A percentile compares a stretch with the other conserved stretches of the same genome.
These are phyloP conservation scores for Xestobium rufovillosum DNA, from an alignment of 2,888 invertebrate genomes.

Conservation along the genomic window DNA sequence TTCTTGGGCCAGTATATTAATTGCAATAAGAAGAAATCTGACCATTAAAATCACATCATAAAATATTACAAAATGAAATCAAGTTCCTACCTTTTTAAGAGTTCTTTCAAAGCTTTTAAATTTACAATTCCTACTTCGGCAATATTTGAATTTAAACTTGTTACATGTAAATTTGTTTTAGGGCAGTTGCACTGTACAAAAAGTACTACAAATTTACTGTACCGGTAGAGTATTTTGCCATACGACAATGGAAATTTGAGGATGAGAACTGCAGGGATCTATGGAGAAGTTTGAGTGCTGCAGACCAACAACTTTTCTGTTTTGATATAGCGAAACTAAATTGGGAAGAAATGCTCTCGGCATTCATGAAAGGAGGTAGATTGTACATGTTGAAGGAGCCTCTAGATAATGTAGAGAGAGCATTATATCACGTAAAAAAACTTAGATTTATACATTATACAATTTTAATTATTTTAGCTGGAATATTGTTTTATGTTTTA, in stretches of 20 bases:
- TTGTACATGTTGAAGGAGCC: constrained; percentile 48
- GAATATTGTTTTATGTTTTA: too few species aligned
- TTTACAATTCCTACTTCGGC: too few species aligned
- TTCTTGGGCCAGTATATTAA: too few species aligned
- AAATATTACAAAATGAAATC: too few species aligned
- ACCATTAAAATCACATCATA: too few species aligned
- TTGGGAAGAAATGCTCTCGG: constrained; percentile 57
- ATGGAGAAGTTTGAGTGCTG: constrained; percentile 47
- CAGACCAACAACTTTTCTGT: constrained; percentile 58
- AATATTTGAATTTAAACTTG: too few species aligned
- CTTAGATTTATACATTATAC: too few species aligned
- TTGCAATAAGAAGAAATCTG: too few species aligned
- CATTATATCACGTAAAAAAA: too few species aligned
- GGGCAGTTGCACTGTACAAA: constrained; percentile 66
- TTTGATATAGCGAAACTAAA: constrained; percentile 63
- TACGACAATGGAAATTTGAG: constrained; percentile 64
- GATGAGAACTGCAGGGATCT: constrained; percentile 46
- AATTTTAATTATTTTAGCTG: too few species aligned
- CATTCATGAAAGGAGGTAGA: constrained; percentile 41
- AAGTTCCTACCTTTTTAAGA: too few species aligned
- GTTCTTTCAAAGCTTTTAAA: too few species aligned
- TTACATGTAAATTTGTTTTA: constrained; percentile 35
- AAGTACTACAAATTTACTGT: constrained; percentile 69
- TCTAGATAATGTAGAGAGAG: constrained; percentile 49
- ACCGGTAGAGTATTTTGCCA: constrained; percentile 72